Conservation (phyloP, 2,797 vertebrate genomes). For the Aeoliscus strigatus region DNA sequence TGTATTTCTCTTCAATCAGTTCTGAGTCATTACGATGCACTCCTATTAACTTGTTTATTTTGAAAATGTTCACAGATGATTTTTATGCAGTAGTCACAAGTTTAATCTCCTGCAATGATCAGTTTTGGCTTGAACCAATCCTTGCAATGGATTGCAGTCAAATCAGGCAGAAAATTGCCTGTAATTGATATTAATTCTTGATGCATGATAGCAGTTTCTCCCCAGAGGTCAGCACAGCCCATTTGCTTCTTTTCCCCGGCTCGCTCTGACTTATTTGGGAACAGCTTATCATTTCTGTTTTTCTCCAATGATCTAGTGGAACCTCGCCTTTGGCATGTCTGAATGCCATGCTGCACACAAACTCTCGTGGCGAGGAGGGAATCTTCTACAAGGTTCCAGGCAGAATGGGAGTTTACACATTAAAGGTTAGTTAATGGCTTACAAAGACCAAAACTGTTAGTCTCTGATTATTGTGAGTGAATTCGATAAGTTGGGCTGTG, state of each 20-base stretch:
- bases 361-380: slow-evolving; percentile 94
- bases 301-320: slow-evolving; percentile 75
- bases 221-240: slow-evolving; percentile 31
- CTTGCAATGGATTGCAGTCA: slow-evolving; percentile 32
- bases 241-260: slow-evolving; percentile 16
- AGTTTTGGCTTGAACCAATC: slow-evolving; percentile 9
- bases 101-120: background rate
- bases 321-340: slow-evolving; percentile 96
- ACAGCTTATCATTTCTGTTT: slow-evolving; percentile 41
- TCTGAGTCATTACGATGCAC: slow-evolving; percentile 1
- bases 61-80: slow-evolving; percentile 3
- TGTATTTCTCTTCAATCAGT: slow-evolving; percentile 4
- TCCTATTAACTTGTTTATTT: slow-evolving; percentile 5
- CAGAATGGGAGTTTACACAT: slow-evolving; percentile 96
- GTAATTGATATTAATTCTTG: slow-evolving; percentile 12
- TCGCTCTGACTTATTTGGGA: slow-evolving; percentile 24
- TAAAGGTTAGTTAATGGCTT: slow-evolving; percentile 81
- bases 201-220: slow-evolving; percentile 40
- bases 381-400: slow-evolving; percentile 99
- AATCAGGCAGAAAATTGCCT: slow-evolving; percentile 12
- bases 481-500: background rate
- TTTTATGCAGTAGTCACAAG: slow-evolving; percentile 24
- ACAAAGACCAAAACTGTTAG: too few species aligned
- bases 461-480: too few species aligned
- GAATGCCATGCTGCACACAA: slow-evolving; percentile 98